Evolutionary conservation across 2,113 vertebrate genomes (phyloP).

Genomic region (Neotragus pygmaeus): DNA sequence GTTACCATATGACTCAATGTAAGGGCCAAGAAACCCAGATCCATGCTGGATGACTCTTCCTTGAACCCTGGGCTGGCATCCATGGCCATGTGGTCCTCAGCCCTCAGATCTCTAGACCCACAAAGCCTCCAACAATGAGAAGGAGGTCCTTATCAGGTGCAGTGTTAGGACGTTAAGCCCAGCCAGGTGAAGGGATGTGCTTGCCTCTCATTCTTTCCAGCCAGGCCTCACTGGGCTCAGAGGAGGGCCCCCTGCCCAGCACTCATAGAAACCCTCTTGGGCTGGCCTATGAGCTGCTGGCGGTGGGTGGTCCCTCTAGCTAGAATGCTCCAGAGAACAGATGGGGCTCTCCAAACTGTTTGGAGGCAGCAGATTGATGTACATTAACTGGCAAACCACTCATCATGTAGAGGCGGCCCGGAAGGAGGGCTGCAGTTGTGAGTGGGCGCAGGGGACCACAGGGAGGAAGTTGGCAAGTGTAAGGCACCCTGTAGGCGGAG

Average conservation of each 20-base stretch:
- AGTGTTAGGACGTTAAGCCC: background rate
- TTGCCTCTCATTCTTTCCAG: background rate
- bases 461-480: constrained; percentile 16
- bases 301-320: background rate
- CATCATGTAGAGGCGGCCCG: background rate
- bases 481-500: background rate
- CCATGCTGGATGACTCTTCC: background rate
- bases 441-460: background rate
- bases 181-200: fast-evolving
- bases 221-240: background rate
- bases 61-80: background rate
- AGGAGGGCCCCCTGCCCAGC: background rate
- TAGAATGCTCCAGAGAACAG: constrained; percentile 14
- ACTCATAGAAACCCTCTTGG: background rate
- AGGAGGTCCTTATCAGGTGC: background rate
- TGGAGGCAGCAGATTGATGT: constrained; percentile 50
- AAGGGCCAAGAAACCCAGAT: background rate
- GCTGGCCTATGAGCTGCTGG: background rate
- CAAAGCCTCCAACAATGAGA: background rate
- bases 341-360: constrained; percentile 29
- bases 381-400: constrained; percentile 46
- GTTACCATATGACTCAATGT: background rate
- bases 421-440: constrained; percentile 31
- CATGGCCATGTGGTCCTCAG: background rate
- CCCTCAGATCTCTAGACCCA: background rate